Percentiles rank a stretch among this genome's conserved stretches.
Conservation (phyloP, 2,113 vertebrate genomes). For the Ameiurus melas region DNA sequence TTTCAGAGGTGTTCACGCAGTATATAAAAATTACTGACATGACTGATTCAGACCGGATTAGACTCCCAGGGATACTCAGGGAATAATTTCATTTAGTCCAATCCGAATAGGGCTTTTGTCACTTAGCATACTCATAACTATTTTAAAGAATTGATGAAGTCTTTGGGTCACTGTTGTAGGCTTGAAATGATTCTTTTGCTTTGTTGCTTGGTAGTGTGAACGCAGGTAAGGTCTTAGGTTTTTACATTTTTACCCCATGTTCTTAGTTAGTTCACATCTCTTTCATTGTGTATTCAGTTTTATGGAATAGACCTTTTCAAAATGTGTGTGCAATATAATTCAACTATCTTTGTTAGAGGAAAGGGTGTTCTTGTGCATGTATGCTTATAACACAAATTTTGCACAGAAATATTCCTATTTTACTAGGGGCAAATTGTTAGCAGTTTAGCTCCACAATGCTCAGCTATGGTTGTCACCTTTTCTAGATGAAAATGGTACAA, state of each 20-base stretch:
- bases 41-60: not conserved
- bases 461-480: not conserved
- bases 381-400: not conserved
- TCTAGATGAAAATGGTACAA: conserved; percentile 34
- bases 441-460: not conserved
- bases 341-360: not conserved
- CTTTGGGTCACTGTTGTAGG: not conserved
- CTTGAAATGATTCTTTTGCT: not conserved
- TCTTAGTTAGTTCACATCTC: not conserved
- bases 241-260: not conserved
- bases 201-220: not conserved
- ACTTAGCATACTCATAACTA: not conserved
- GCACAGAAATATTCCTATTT: not conserved
- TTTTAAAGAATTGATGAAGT: not conserved
- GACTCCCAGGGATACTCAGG: not conserved
- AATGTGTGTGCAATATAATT: not conserved
- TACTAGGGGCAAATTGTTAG: not conserved
- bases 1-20: not conserved
- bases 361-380: not conserved
- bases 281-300: not conserved
- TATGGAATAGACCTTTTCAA: not conserved
- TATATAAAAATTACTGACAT: not conserved
- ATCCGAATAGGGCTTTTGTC: not conserved
- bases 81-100: not conserved
- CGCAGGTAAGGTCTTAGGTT: not conserved